A percentile compares a stretch with the other conserved stretches of the same genome.
These are phyloP conservation scores for Vanessa cardui DNA, from an alignment of 2,888 invertebrate genomes.

Conservation along the genomic window DNA sequence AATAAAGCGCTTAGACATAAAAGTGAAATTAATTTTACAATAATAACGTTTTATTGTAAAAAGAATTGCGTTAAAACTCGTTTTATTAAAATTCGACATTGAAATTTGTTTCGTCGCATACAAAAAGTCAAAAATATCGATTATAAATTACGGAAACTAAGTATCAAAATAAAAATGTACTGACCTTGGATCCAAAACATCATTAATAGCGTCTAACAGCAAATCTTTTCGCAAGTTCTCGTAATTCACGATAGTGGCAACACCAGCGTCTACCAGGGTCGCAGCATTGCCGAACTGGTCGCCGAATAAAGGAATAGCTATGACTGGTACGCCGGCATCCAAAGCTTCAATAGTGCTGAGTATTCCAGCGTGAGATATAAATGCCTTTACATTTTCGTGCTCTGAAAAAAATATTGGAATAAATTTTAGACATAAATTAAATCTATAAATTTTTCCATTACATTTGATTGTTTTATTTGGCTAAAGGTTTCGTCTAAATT, in stretches of 20 bases:
- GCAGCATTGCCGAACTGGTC: constrained; percentile 87
- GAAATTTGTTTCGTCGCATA: no score
- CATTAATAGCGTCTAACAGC: constrained; percentile 80
- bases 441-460: no score
- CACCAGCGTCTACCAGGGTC: constrained; percentile 82
- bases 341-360: constrained; percentile 86
- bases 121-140: no score
- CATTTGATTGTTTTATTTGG: no score
- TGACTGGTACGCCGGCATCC: constrained; percentile 85
- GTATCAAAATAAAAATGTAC: constrained; percentile 42
- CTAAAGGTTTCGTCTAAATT: no score
- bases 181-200: constrained; percentile 83
- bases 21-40: no score
- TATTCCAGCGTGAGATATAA: constrained; percentile 87
- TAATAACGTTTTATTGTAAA: no score
- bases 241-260: constrained; percentile 83
- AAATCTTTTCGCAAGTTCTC: constrained; percentile 81
- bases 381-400: constrained; percentile 86
- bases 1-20: background rate
- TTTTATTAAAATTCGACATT: no score
- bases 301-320: constrained; percentile 87
- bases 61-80: no score
- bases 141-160: no score
- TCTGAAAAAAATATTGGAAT: constrained; percentile 68
- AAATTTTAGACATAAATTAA: background rate